Conservation (phyloP, 2,113 vertebrate genomes). For the Bucco capensis region DNA sequence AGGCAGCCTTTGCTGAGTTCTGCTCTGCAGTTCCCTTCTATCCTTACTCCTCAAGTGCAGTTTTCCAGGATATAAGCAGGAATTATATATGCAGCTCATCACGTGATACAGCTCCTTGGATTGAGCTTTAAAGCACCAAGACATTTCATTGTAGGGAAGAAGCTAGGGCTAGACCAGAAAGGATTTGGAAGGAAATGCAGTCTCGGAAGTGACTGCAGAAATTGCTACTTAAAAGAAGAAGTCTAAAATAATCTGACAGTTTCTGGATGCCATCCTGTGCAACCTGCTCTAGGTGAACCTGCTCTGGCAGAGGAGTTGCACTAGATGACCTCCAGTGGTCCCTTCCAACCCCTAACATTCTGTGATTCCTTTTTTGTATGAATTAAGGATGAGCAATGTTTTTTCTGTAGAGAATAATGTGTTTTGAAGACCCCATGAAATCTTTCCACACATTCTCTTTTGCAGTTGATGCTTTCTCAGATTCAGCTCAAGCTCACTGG, state of each 20-base stretch:
- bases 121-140: not conserved
- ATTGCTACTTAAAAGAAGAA: not conserved
- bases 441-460: not conserved
- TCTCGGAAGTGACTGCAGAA: fast-evolving
- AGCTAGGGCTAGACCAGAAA: not conserved
- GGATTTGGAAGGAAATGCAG: not conserved
- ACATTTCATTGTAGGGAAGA: not conserved
- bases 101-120: not conserved
- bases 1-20: fast-evolving
- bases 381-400: not conserved
- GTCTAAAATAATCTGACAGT: not conserved
- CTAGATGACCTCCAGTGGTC: no score
- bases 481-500: not conserved
- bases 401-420: not conserved
- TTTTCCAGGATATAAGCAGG: not conserved
- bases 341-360: no score
- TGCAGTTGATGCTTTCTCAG: not conserved
- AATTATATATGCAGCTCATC: not conserved
- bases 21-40: not conserved
- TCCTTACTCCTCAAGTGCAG: not conserved
- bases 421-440: not conserved
- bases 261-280: no score
- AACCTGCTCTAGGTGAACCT: no score
- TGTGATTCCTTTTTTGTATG: no score
- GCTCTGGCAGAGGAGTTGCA: no score